Percentiles rank a stretch among this genome's conserved stretches.
phyloP scores from a whole-genome alignment of 2,797 vertebrate genomes.

The Gila robusta region DNA sequence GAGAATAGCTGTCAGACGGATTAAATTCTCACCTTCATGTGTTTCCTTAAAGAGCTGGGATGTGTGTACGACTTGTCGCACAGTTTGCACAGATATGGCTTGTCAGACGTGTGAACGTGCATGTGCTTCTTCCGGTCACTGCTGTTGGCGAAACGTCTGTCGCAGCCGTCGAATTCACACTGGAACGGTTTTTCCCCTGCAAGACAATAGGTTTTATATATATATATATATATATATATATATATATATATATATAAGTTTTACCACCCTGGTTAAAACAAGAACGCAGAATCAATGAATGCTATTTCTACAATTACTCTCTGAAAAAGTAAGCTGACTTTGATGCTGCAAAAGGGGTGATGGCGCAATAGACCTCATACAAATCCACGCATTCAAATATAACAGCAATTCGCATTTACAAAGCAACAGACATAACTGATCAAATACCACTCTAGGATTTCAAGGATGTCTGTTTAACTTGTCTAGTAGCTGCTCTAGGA shows the following conservation, averaged over 20 bases:
- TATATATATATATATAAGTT: too few relatives aligned
- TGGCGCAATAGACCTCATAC: background rate
- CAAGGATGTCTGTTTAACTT: background rate
- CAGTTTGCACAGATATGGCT: slow-evolving; percentile 90
- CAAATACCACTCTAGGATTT: background rate
- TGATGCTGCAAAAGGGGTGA: background rate
- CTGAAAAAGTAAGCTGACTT: slow-evolving; percentile 4
- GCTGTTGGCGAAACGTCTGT: slow-evolving; percentile 89
- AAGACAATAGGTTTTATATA: background rate
- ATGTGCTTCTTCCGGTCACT: slow-evolving; percentile 91
- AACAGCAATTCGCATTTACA: slow-evolving; percentile 44
- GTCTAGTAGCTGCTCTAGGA: background rate
- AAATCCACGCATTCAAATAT: background rate
- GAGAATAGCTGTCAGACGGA: background rate
- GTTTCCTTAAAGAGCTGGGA: slow-evolving; percentile 87
- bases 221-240: too few relatives aligned
- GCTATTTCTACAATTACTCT: background rate
- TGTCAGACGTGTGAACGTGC: slow-evolving; percentile 90
- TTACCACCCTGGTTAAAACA: background rate
- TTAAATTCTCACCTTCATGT: slow-evolving; percentile 83
- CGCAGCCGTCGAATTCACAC: slow-evolving; percentile 88
- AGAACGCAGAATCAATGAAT: background rate
- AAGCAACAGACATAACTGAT: background rate
- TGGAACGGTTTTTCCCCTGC: slow-evolving; percentile 89
- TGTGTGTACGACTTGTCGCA: slow-evolving; percentile 91